Percentiles rank a stretch among this genome's conserved stretches.
Conservation (phyloP, 2,113 vertebrate genomes). For the Pogonocichla stellata region DNA sequence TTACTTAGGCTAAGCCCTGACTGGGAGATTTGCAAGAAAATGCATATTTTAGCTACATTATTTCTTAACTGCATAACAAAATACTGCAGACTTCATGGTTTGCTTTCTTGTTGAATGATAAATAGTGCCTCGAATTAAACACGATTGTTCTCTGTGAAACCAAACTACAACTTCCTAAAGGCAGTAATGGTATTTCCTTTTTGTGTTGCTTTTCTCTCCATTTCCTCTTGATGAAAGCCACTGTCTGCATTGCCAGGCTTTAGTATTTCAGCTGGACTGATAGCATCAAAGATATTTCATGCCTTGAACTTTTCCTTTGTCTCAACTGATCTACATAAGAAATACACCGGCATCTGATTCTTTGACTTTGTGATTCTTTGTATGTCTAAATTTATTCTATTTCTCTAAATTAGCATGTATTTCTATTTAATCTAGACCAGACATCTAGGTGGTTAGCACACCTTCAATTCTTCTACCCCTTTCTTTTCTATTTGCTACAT, state of each 20-base stretch:
- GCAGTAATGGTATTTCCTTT: neutral
- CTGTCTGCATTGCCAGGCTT: neutral
- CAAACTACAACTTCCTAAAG: neutral
- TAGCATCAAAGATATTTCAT: slow-evolving; percentile 66
- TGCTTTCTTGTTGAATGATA: slow-evolving; percentile 13
- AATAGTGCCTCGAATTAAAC: slow-evolving; percentile 6
- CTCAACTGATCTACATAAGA: neutral
- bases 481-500: neutral
- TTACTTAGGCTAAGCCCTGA: neutral
- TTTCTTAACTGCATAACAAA: slow-evolving; percentile 7
- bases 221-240: slow-evolving; percentile 34
- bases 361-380: neutral
- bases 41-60: neutral
- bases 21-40: neutral
- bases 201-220: neutral
- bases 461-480: neutral
- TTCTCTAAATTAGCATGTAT: slow-evolving; percentile 12
- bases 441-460: neutral
- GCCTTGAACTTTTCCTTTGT: neutral
- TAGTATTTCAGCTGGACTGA: slow-evolving; percentile 54
- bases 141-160: neutral
- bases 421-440: neutral
- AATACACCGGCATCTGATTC: neutral
- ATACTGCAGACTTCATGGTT: neutral
- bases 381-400: neutral